Evolutionary conservation across 2,113 vertebrate genomes (phyloP).

Genomic region (Xyrauchen texanus): DNA sequence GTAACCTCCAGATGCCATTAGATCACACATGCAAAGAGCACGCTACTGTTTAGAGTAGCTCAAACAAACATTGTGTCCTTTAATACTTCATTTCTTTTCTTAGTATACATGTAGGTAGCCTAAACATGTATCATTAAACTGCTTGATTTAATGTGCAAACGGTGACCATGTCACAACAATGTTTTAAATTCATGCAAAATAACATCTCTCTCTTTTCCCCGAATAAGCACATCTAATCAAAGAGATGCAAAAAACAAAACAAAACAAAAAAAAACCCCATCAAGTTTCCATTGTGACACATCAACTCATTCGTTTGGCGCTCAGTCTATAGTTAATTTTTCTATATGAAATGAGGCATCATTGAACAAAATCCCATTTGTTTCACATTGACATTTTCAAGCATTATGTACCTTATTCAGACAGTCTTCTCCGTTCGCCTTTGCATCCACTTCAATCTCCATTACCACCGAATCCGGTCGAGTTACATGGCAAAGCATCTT

Average conservation of each 20-base stretch:
- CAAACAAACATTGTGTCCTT: not conserved
- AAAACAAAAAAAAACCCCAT: not conserved
- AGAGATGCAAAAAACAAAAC: too few relatives aligned
- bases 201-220: rapidly evolving
- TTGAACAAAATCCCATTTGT: not conserved
- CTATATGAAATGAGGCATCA: too few relatives aligned
- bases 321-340: not conserved
- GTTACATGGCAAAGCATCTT: constrained; percentile 95
- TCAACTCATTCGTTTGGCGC: not conserved
- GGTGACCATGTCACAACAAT: not conserved
- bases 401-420: constrained; percentile 84
- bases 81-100: too few relatives aligned
- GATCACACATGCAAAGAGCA: not conserved
- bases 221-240: not conserved
- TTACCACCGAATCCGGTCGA: constrained; percentile 94
- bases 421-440: constrained; percentile 97
- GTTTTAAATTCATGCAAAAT: not conserved
- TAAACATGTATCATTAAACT: not conserved
- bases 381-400: not conserved
- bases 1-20: constrained; percentile 65
- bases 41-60: not conserved
- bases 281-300: not conserved
- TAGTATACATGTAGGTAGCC: too few relatives aligned
- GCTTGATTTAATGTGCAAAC: not conserved
- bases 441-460: constrained; percentile 96